Evolutionary conservation across 2,888 invertebrate genomes (phyloP).

Genomic region (Dendrolimus houi): DNA sequence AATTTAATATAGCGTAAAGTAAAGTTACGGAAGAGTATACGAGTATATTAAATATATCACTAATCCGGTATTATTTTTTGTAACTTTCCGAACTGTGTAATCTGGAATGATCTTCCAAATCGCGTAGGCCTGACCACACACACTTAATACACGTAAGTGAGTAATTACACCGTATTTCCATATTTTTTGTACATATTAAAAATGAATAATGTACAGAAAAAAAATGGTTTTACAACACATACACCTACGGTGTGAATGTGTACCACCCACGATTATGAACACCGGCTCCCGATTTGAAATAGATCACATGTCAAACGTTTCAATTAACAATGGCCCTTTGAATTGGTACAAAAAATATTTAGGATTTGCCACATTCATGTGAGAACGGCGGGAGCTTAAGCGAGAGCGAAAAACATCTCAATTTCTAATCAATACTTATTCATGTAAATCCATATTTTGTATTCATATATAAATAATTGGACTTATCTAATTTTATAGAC

Average conservation of each 20-base stretch:
- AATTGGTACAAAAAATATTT: conserved; percentile 25
- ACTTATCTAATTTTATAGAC: too few species aligned
- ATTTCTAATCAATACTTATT: too few species aligned
- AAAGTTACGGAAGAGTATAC: too few species aligned
- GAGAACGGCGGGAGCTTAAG: conserved; percentile 1
- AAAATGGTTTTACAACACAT: conserved; percentile 12
- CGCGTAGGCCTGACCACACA: neutral
- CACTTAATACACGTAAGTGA: neutral
- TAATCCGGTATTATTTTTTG: too few species aligned
- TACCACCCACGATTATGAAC: conserved; percentile 32
- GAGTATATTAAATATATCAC: too few species aligned
- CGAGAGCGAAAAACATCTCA: too few species aligned
- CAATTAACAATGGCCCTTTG: conserved; percentile 44
- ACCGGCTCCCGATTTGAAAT: conserved; percentile 26
- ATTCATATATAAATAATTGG: too few species aligned
- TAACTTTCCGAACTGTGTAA: neutral
- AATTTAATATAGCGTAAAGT: too few species aligned
- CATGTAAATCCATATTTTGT: too few species aligned
- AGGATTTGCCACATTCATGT: conserved; percentile 3
- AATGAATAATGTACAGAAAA: conserved; percentile 11
- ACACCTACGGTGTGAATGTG: conserved; percentile 14
- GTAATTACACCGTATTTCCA: neutral
- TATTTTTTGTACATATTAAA: neutral
- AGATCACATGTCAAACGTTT: conserved; percentile 41
- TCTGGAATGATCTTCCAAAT: conserved; percentile 4